These are phyloP conservation scores for Leptinotarsa texana DNA, from an alignment of 1,140 invertebrate species.

Conservation along the genomic window DNA sequence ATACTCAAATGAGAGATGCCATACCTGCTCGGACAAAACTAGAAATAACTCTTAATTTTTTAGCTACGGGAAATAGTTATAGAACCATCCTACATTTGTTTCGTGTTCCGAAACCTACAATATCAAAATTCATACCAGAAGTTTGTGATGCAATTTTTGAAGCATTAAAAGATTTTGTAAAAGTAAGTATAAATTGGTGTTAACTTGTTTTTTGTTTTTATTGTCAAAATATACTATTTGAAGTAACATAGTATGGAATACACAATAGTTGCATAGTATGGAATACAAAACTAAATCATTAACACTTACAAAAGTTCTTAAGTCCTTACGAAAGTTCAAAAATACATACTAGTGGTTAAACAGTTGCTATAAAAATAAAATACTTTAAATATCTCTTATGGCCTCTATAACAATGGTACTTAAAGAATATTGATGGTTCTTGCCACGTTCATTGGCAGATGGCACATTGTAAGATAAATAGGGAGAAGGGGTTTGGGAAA, in stretches of 20 bases:
- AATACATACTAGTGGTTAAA: not conserved
- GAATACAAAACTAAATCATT: not conserved
- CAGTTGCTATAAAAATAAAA: not conserved
- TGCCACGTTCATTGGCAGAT: not conserved
- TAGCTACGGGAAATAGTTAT: slow-evolving; percentile 12
- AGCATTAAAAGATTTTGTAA: slow-evolving; percentile 5
- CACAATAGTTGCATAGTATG: not conserved
- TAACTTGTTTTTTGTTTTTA: not conserved
- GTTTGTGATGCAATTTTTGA: slow-evolving; percentile 17
- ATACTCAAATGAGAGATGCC: slow-evolving; percentile 17
- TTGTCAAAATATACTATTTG: not conserved
- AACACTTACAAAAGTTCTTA: not conserved
- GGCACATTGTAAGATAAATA: slow-evolving; percentile 7
- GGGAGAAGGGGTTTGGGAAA: not conserved
- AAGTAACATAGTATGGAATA: not conserved
- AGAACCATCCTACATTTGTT: slow-evolving; percentile 11
- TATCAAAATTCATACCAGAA: slow-evolving; percentile 26
- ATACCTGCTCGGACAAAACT: slow-evolving; percentile 18
- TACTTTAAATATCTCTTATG: not conserved
- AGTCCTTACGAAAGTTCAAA: no score
- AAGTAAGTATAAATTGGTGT: slow-evolving; percentile 1
- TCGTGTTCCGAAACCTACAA: slow-evolving; percentile 20
- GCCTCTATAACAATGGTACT: not conserved
- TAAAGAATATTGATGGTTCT: not conserved
- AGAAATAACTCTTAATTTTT: slow-evolving; percentile 19